Conservation (phyloP, 2,113 vertebrate species). For the Proteles cristata region DNA sequence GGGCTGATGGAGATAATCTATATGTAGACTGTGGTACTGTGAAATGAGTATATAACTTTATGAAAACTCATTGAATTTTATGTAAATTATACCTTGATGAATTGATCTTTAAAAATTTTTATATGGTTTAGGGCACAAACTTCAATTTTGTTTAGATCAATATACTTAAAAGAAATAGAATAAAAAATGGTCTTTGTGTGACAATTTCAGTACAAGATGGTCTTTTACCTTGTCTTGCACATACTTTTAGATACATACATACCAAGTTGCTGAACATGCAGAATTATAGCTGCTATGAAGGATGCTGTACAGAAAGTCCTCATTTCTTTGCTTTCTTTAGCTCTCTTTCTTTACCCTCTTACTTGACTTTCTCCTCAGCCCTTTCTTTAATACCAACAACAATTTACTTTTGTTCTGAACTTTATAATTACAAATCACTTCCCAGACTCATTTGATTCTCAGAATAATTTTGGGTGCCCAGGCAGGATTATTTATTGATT, state of each 20-base stretch:
- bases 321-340: background rate
- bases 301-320: background rate
- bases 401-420: background rate
- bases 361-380: background rate
- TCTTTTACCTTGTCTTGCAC: slow-evolving; percentile 19
- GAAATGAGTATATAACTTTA: background rate
- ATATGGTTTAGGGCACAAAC: background rate
- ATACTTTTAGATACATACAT: background rate
- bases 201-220: background rate
- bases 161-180: slow-evolving; percentile 35
- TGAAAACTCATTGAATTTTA: background rate
- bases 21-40: background rate
- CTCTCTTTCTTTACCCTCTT: background rate
- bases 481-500: background rate
- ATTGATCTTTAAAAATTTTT: slow-evolving; percentile 7
- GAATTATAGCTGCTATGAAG: background rate
- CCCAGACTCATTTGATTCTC: background rate
- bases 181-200: background rate
- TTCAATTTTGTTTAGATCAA: background rate
- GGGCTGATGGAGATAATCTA: background rate
- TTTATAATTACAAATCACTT: background rate
- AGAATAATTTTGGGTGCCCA: background rate
- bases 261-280: background rate
- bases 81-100: background rate
- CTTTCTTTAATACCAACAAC: background rate